Evolutionary conservation across 2,797 vertebrate genomes (phyloP).

Genomic region (Semaprochilodus insignis): DNA sequence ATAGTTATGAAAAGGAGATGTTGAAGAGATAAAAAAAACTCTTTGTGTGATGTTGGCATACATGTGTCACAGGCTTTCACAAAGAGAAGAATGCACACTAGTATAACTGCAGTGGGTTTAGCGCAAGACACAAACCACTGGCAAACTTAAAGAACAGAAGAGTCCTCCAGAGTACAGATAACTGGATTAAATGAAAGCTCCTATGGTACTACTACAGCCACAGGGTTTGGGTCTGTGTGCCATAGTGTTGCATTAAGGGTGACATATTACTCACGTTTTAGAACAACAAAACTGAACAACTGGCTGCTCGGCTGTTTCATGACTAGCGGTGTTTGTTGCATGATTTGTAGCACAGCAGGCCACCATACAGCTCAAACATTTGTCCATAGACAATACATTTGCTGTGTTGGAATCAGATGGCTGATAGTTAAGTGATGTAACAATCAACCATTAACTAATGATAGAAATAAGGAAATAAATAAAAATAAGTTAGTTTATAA

Average conservation of each 20-base stretch:
- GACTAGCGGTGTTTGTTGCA: neutral
- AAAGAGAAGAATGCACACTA: neutral
- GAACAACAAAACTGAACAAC: neutral
- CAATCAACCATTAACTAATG: too few species aligned
- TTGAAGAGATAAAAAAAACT: too few species aligned
- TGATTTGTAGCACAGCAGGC: neutral
- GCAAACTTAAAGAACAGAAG: neutral
- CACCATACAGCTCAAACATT: neutral
- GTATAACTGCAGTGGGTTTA: neutral
- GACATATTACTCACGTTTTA: neutral
- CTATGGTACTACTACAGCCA: too few species aligned
- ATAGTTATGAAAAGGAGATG: neutral
- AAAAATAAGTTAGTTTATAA: too few species aligned
- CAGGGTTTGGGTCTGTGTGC: too few species aligned
- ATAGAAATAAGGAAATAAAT: too few species aligned
- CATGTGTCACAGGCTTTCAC: neutral
- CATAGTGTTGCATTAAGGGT: too few species aligned
- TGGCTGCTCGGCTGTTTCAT: neutral
- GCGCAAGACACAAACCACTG: constrained; percentile 2
- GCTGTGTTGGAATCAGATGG: too few species aligned
- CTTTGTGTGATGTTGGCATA: neutral
- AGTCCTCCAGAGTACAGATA: neutral
- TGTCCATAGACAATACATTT: too few species aligned
- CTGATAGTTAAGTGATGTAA: too few species aligned
- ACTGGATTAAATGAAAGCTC: too few species aligned